phyloP scores from a whole-genome alignment of 2,113 vertebrate genomes.

The Blennius ocellaris region DNA sequence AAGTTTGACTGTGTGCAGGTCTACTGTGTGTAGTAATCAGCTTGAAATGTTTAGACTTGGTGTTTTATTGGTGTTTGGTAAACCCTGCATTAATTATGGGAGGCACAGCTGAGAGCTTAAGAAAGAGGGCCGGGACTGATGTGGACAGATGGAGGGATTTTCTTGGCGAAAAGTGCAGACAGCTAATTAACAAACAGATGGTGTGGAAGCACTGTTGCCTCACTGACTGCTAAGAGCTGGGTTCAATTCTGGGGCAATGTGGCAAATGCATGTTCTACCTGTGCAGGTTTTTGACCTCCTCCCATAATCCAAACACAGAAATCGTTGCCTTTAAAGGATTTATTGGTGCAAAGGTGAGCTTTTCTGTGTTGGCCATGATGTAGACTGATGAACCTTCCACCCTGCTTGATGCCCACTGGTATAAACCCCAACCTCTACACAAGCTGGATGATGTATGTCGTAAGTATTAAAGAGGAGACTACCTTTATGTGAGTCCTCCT shows the following conservation, averaged over 20 bases:
- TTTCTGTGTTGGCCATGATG: too few relatives aligned
- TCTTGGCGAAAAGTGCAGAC: slow-evolving; percentile 21
- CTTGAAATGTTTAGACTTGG: not conserved
- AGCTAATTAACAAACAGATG: slow-evolving; percentile 51
- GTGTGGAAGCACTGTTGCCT: slow-evolving; percentile 9
- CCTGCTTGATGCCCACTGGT: too few relatives aligned
- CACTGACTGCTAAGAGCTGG: too few relatives aligned
- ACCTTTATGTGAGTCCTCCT: not conserved
- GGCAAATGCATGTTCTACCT: too few relatives aligned
- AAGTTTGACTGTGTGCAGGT: not conserved
- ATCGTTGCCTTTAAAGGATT: too few relatives aligned
- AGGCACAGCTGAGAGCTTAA: slow-evolving; percentile 22
- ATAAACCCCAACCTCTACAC: too few relatives aligned
- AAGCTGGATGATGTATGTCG: not conserved
- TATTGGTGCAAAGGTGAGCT: too few relatives aligned
- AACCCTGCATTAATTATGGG: slow-evolving; percentile 12
- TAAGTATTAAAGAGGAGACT: slow-evolving; percentile 29
- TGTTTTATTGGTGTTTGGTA: slow-evolving; percentile 2
- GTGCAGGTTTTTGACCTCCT: too few relatives aligned
- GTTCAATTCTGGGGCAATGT: too few relatives aligned
- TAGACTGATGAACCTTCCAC: too few relatives aligned
- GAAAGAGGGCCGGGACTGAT: slow-evolving; percentile 16
- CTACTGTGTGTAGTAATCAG: not conserved
- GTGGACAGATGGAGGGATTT: slow-evolving; percentile 58
- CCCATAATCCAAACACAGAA: too few relatives aligned